Evolutionary conservation across 1,140 invertebrate genomes (phyloP).

Genomic region (Aphaenogaster floridana): DNA sequence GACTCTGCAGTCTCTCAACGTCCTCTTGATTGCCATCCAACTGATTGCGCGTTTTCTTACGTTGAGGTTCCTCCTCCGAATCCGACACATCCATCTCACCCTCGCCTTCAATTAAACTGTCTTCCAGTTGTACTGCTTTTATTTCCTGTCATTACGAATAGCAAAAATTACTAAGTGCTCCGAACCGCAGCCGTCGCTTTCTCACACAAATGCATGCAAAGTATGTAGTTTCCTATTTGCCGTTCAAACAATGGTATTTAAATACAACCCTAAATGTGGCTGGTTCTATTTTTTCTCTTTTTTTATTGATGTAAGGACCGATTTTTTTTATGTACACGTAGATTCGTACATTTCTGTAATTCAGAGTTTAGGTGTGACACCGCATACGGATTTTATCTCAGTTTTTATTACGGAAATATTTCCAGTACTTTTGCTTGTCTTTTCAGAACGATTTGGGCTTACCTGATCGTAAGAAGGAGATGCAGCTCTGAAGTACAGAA

Average conservation of each 20-base stretch:
- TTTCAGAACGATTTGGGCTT: slow-evolving; percentile 39
- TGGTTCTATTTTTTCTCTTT: background rate
- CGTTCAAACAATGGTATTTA: slow-evolving; percentile 45
- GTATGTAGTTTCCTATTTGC: slow-evolving; percentile 45
- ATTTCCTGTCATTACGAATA: slow-evolving; percentile 89
- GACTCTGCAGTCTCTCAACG: slow-evolving; percentile 79
- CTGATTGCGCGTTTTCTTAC: slow-evolving; percentile 86
- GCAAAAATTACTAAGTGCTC: slow-evolving; percentile 13
- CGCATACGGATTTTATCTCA: slow-evolving; percentile 10
- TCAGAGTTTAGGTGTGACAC: slow-evolving; percentile 43
- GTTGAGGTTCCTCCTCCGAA: slow-evolving; percentile 89
- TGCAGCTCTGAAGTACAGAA: slow-evolving; percentile 77
- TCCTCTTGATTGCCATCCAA: slow-evolving; percentile 79
- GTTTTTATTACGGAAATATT: background rate
- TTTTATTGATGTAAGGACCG: background rate
- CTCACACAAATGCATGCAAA: slow-evolving; percentile 63
- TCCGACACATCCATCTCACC: slow-evolving; percentile 95
- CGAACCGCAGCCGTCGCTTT: background rate
- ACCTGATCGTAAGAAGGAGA: slow-evolving; percentile 49
- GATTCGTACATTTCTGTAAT: slow-evolving; percentile 56
- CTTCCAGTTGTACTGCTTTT: slow-evolving; percentile 92
- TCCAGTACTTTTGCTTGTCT: slow-evolving; percentile 11
- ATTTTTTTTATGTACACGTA: background rate
- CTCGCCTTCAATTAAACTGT: slow-evolving; percentile 90
- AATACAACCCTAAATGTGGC: background rate